Evolutionary conservation across 2,888 invertebrate genomes (phyloP).

Genomic region (Oegoconia quadripuncta): DNA sequence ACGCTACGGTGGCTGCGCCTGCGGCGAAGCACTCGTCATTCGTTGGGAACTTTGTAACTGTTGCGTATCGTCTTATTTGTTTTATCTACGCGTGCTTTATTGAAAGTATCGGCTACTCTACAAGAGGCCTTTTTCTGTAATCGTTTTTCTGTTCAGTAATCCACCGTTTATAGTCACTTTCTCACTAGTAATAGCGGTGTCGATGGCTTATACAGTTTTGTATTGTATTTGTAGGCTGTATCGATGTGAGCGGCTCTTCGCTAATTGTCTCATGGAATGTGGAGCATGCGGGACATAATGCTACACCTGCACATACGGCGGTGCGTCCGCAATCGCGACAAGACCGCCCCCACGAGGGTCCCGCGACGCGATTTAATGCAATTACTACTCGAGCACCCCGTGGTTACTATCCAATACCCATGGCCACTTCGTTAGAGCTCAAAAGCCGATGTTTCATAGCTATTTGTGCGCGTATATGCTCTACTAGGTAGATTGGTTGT

Average conservation of each 20-base stretch:
- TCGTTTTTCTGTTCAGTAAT: constrained; percentile 2
- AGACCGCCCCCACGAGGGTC: constrained; percentile 4
- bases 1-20: constrained; percentile 63
- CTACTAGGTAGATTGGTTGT: constrained; percentile 20
- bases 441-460: neutral
- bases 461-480: constrained; percentile 11
- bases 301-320: too few species aligned
- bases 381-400: constrained; percentile 19
- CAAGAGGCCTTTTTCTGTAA: too few species aligned
- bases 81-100: neutral
- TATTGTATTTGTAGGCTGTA: constrained; percentile 2
- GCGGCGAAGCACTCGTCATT: constrained; percentile 30
- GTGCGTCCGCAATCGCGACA: too few species aligned
- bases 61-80: constrained; percentile 27
- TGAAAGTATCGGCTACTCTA: too few species aligned
- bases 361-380: constrained; percentile 1
- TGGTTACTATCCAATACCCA: constrained; percentile 42
- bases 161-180: neutral
- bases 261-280: constrained; percentile 47
- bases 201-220: constrained; percentile 6
- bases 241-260: constrained; percentile 25
- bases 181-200: constrained; percentile 1
- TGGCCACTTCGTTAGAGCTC: constrained; percentile 28
- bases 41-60: constrained; percentile 35
- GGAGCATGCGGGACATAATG: constrained; percentile 67